These are phyloP conservation scores for Hemibagrus guttatus DNA, from an alignment of 2,797 vertebrate genomes.

Conservation along the genomic window DNA sequence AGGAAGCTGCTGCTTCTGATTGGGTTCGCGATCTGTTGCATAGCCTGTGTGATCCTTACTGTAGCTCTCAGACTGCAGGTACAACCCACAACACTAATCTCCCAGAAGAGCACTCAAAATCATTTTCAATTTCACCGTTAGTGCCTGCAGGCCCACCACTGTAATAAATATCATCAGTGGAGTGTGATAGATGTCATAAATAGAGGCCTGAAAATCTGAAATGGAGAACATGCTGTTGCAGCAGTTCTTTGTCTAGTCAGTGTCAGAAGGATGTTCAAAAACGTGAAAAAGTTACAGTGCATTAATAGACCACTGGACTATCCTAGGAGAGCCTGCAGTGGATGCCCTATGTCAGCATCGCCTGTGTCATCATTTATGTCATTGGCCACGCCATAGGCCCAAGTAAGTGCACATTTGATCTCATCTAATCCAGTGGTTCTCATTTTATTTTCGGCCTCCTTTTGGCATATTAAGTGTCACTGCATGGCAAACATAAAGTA, in stretches of 20 bases:
- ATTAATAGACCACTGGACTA: constrained; percentile 42
- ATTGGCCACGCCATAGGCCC: constrained; percentile 89
- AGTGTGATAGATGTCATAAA: constrained; percentile 45
- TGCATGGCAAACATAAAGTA: background rate
- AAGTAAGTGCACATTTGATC: constrained; percentile 78
- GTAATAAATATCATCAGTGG: constrained; percentile 34
- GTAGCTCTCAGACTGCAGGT: constrained; percentile 86
- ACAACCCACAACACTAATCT: background rate
- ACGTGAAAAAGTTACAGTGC: constrained; percentile 24
- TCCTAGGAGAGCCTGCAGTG: constrained; percentile 74
- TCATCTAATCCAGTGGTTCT: constrained; percentile 13
- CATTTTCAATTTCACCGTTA: constrained; percentile 12
- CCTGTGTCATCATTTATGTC: constrained; percentile 84
- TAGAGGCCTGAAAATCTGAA: constrained; percentile 33
- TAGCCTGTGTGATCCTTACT: constrained; percentile 80
- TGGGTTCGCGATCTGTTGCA: constrained; percentile 85
- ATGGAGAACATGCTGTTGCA: constrained; percentile 31
- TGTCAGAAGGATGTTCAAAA: constrained; percentile 35
- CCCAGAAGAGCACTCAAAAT: background rate
- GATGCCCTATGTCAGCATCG: constrained; percentile 91
- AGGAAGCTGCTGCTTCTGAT: constrained; percentile 82
- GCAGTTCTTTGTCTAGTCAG: constrained; percentile 33
- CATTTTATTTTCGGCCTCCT: background rate
- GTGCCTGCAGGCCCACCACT: background rate
- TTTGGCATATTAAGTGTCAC: background rate